Base-by-base conservation (phyloP, 2,888 invertebrate species). In the Suillia variegata region DNA sequence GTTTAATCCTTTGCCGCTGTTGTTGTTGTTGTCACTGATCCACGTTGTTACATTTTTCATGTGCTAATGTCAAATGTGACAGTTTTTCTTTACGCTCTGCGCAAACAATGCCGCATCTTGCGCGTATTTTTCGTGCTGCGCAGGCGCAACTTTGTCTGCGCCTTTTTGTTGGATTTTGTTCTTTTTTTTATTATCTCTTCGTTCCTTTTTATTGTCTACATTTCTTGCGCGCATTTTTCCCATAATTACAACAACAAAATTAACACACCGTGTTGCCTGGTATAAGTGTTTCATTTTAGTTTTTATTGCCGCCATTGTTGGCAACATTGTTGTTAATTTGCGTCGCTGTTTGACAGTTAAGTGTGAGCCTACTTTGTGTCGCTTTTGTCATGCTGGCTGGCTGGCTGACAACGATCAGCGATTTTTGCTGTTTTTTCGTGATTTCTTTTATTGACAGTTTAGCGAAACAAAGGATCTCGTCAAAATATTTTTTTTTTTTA, bases 41-140 rank as follows among this genome's bases (percentile, higher is more conserved):
- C n/a, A n/a, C n/a, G 24, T 57, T 76, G 74, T 76, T 76, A 76
- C 76, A 74, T 76, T 76, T 74, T 68, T 74, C 74, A 76, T 74
- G 67, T 69, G 74, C 67, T 74, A 76, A 76, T 76, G 76, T 73
- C 74, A 68, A 66, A 67, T 72, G 68, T 75, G 74, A 74, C 76
- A 75, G 71, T 69, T 71, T 67, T 67, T n/a, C n/a, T n/a, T n/a
- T n/a, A n/a, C n/a, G n/a, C n/a, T n/a, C n/a, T n/a, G n/a, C n/a
- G 70, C 65, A 68, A 65, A 68, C 42, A 22, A 49, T 57, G 65
- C 51, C 55, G 64, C 34, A 42, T 31, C 17, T 12, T 12, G n/a
- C n/a, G n/a, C n/a, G n/a, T n/a, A n/a, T 24, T 47, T 38, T 18
- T 17, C 20, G 45, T 45, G 61, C 45, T 63, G 62, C 65, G 50